These are phyloP conservation scores for Cotesia congregata DNA, from an alignment of 2,888 invertebrate species.

Conservation along the genomic window DNA sequence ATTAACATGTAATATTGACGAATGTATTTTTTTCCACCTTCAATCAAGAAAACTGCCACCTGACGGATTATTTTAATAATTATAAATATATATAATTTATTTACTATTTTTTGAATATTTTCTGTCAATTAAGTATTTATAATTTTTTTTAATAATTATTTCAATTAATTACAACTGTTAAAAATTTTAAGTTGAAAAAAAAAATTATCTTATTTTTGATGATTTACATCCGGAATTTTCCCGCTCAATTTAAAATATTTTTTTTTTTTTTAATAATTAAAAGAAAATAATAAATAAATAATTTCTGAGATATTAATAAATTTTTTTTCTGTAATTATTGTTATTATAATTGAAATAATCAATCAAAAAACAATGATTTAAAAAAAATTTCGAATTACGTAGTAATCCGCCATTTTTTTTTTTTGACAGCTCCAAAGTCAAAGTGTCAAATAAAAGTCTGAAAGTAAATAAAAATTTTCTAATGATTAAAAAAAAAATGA, in stretches of 20 bases:
- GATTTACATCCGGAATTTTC: neutral
- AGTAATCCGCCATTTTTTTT: slow-evolving; percentile 19
- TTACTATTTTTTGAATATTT: neutral
- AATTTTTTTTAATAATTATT: neutral
- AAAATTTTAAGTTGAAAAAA: neutral
- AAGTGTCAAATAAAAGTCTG: neutral
- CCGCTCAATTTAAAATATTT: neutral
- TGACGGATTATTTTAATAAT: neutral
- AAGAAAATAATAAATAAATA: neutral
- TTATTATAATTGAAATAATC: neutral
- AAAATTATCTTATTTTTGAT: neutral
- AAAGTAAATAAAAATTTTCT: neutral
- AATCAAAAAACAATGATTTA: neutral
- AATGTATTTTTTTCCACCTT: slow-evolving; percentile 14
- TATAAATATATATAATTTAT: neutral
- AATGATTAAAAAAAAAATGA: neutral
- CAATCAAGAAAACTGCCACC: slow-evolving; percentile 8
- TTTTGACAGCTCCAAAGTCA: neutral
- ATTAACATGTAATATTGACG: slow-evolving; percentile 7
- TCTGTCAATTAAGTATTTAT: no score
- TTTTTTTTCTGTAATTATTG: neutral
- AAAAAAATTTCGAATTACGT: slow-evolving; percentile 22
- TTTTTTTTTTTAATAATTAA: neutral
- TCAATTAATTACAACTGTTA: neutral
- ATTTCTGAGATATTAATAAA: neutral